Conservation (phyloP, 2,797 vertebrate genomes). For the Selene dorsalis region DNA sequence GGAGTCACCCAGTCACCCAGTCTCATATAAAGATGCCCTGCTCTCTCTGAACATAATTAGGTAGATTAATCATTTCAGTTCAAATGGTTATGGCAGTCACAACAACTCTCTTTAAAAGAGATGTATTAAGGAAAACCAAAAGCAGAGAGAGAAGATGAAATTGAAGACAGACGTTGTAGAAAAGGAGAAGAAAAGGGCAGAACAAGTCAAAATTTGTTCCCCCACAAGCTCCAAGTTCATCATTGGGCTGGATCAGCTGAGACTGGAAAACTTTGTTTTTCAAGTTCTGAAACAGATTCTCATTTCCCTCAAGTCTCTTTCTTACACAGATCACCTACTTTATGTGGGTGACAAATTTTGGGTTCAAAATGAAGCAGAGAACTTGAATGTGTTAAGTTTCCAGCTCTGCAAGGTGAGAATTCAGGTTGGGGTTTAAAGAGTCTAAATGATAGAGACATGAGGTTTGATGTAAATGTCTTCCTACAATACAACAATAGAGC, state of each 20-base stretch:
- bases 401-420: background rate
- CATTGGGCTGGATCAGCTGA: background rate
- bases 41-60: background rate
- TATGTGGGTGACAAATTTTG: background rate
- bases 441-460: background rate
- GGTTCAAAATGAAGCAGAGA: background rate
- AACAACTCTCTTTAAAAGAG: background rate
- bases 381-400: background rate
- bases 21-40: background rate
- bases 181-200: background rate
- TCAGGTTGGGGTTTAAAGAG: background rate
- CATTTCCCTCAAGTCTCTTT: background rate
- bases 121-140: background rate
- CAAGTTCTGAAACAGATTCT: slow-evolving; percentile 4
- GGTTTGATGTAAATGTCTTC: background rate
- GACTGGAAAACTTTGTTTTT: background rate
- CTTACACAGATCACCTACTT: background rate
- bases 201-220: background rate
- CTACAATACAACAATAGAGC: background rate
- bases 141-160: too few species aligned
- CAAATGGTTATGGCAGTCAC: background rate
- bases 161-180: background rate
- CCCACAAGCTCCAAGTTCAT: background rate
- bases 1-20: background rate
- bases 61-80: background rate